Conservation (phyloP, 2,888 invertebrate genomes). For the Trissoscelio sp. region DNA sequence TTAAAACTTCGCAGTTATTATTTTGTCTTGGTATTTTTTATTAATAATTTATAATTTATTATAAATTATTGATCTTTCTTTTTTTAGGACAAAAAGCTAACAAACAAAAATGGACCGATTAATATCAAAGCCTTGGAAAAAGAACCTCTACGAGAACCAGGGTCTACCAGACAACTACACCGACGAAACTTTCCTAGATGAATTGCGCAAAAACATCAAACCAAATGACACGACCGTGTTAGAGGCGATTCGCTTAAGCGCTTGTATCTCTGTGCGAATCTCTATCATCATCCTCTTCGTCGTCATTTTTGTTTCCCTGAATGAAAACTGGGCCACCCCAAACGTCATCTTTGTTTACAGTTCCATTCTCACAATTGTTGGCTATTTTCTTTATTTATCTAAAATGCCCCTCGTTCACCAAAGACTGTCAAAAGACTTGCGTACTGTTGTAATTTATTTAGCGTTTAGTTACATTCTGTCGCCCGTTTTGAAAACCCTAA, state of each 20-base stretch:
- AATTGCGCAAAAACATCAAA: constrained; percentile 92
- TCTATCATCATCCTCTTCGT: constrained; percentile 90
- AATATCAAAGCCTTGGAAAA: constrained; percentile 81
- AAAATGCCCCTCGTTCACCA: constrained; percentile 72
- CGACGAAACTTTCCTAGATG: constrained; percentile 92
- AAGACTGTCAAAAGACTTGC: constrained; percentile 86
- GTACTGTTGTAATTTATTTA: constrained; percentile 92
- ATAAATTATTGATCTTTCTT: too few relatives aligned
- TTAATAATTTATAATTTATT: too few relatives aligned
- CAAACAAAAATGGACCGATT: constrained; percentile 29
- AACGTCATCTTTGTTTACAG: constrained; percentile 86
- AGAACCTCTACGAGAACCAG: constrained; percentile 94
- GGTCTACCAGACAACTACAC: constrained; percentile 97
- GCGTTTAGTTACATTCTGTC: constrained; percentile 95
- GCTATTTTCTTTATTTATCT: constrained; percentile 86
- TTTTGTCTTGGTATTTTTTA: too few relatives aligned
- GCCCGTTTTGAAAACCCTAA: constrained; percentile 96
- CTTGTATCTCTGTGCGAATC: constrained; percentile 91
- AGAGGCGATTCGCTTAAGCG: constrained; percentile 90
- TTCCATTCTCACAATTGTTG: constrained; percentile 85
- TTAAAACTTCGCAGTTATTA: too few relatives aligned
- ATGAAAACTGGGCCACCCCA: constrained; percentile 88
- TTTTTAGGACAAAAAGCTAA: too few relatives aligned
- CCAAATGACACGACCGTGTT: constrained; percentile 89
- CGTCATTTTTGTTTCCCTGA: constrained; percentile 89